Conservation (phyloP, 2,797 vertebrate genomes). For the Emys orbicularis region DNA sequence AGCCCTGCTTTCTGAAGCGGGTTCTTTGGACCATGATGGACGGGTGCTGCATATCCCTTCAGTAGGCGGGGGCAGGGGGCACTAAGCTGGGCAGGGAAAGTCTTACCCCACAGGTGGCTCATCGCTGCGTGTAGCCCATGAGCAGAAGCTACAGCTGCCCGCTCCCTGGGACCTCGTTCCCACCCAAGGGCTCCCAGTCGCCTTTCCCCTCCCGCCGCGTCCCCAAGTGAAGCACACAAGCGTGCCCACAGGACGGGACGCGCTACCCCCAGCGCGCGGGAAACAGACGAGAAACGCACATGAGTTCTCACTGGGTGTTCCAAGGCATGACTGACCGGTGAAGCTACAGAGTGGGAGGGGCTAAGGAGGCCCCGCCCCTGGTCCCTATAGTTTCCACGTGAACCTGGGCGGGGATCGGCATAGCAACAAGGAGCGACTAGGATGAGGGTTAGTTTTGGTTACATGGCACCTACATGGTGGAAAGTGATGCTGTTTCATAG, state of each 20-base stretch:
- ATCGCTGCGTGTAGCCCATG: background rate
- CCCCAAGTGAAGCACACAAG: background rate
- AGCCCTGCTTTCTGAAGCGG: background rate
- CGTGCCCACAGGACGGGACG: background rate
- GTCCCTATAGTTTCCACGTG: background rate
- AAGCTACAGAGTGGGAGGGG: background rate
- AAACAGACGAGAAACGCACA: background rate
- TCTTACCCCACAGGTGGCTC: background rate
- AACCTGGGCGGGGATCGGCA: background rate
- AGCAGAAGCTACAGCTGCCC: background rate
- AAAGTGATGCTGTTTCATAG: background rate
- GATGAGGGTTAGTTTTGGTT: slow-evolving; percentile 62
- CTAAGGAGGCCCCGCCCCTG: background rate
- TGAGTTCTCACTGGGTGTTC: background rate
- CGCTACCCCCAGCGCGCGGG: background rate
- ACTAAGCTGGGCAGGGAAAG: background rate
- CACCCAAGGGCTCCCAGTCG: background rate
- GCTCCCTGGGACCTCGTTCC: background rate
- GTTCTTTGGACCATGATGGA: background rate
- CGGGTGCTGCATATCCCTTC: too few species aligned
- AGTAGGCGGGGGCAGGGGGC: background rate
- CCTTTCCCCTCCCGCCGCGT: background rate
- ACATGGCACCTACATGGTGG: background rate
- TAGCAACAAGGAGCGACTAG: rapidly evolving
- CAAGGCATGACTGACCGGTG: background rate